Base-by-base conservation (phyloP, 2,888 invertebrate species). In the Cabera pusaria region DNA sequence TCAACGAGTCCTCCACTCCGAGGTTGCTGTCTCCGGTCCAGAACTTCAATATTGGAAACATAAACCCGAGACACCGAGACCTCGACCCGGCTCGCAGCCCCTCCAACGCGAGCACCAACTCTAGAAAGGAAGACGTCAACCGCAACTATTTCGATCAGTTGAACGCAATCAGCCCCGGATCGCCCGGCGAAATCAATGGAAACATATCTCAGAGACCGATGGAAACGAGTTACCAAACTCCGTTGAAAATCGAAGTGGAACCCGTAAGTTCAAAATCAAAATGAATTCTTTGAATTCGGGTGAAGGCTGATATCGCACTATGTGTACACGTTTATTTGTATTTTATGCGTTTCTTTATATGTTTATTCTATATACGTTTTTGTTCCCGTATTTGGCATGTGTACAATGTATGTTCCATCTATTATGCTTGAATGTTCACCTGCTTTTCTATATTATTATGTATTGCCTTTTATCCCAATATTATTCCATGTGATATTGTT, bases 201-300 rank as follows among this genome's bases (percentile, higher is more conserved):
- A 89, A 85, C 45, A 48, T 72, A 14, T 61, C 72, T 7, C 73
- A 70, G 57, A 67, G 71, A 49, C 65, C 68, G 5, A 44, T 77
- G 7, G 79, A 87, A 48, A 56, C 77, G 7, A 69, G 77, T 64
- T 81, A 90, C 71, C 72, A 80, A 52, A 84, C 78, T 33, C 92
- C 92, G 10, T 84, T 94, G 50, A 86, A 90, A 45, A 88, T 95
- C 43, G 91, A 93, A 61, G 91, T 94, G 43, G 93, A 94, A 80
- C 91, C 93, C 63, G 95, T 94, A 88, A 90, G 90, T 90, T 66
- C 49, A 41, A 49, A 29, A 39, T 14, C 3, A 14, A 14, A 14
- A 14, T 14, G n/a, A n/a, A n/a, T n/a, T n/a, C n/a, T n/a, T n/a
- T n/a, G n/a, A n/a, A n/a, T n/a, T n/a, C n/a, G 31, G 50, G 37